phyloP scores from a whole-genome alignment of 2,888 invertebrate genomes.

The Lithophane leautieri region DNA sequence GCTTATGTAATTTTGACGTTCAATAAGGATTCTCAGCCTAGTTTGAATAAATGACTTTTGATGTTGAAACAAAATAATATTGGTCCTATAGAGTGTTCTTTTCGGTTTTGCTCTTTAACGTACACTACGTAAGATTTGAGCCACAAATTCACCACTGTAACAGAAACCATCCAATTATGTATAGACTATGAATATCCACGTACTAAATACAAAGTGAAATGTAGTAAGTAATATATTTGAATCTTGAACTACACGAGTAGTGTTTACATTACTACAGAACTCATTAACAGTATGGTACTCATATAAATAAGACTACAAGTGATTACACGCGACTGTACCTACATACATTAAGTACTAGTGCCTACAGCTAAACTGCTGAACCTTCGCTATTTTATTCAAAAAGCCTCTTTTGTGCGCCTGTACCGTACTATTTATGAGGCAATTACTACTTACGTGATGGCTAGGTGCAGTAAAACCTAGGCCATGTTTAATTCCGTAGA shows the following conservation, averaged over 20 bases:
- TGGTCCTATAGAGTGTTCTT: neutral
- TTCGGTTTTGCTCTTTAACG: neutral
- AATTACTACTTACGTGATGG: constrained; percentile 17
- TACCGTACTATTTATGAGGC: constrained; percentile 31
- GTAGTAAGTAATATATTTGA: neutral
- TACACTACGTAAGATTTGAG: neutral
- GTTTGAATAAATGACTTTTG: neutral
- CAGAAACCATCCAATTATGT: neutral
- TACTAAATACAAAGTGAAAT: neutral
- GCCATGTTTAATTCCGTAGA: constrained; percentile 8
- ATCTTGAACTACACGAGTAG: neutral
- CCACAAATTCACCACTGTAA: neutral
- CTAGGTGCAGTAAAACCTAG: neutral
- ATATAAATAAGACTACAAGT: neutral
- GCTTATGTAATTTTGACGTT: neutral
- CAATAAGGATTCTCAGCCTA: neutral
- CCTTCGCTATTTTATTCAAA: constrained; percentile 20
- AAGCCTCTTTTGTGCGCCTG: constrained; percentile 12
- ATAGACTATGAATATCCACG: neutral
- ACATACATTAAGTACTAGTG: neutral
- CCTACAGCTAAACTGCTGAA: neutral
- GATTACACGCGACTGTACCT: neutral
- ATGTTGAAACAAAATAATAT: neutral
- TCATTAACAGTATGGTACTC: neutral
- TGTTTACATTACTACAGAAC: neutral